phyloP scores from a whole-genome alignment of 64 coral and sea anemone genomes.

The Actinia tenebrosa region DNA sequence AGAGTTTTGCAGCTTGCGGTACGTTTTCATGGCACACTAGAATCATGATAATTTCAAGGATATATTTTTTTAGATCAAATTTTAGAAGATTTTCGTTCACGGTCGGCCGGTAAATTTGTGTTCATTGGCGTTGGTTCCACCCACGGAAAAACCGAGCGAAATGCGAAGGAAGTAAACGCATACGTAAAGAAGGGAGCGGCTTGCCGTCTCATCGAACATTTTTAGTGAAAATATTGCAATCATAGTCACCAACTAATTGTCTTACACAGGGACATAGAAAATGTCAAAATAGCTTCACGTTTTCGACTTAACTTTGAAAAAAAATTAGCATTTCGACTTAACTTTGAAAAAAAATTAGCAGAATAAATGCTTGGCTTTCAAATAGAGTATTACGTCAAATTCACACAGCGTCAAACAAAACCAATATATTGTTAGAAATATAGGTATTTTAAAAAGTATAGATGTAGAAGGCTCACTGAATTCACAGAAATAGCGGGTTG shows the following conservation, averaged over 20 bases:
- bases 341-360: background rate
- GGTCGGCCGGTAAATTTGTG: background rate
- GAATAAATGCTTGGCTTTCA: background rate
- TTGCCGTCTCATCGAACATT: background rate
- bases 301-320: background rate
- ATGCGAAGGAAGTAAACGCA: background rate
- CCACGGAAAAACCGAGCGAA: background rate
- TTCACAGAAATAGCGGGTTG: background rate
- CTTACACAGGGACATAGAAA: background rate
- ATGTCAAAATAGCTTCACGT: background rate
- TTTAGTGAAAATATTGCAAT: background rate
- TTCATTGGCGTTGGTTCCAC: background rate
- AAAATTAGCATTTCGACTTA: too few species aligned
- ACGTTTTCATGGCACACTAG: background rate
- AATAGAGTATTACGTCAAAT: conserved; percentile 4
- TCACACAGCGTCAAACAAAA: background rate
- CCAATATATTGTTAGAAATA: too few species aligned
- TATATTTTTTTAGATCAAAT: too few species aligned
- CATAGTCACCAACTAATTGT: background rate
- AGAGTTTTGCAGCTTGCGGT: too few species aligned
- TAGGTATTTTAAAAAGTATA: background rate
- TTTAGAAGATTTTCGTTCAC: background rate
- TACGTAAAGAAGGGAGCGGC: background rate
- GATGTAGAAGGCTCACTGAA: background rate
- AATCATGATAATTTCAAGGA: background rate